Evolutionary conservation across 2,113 vertebrate species (phyloP).

Genomic region (Atractosteus spatula): DNA sequence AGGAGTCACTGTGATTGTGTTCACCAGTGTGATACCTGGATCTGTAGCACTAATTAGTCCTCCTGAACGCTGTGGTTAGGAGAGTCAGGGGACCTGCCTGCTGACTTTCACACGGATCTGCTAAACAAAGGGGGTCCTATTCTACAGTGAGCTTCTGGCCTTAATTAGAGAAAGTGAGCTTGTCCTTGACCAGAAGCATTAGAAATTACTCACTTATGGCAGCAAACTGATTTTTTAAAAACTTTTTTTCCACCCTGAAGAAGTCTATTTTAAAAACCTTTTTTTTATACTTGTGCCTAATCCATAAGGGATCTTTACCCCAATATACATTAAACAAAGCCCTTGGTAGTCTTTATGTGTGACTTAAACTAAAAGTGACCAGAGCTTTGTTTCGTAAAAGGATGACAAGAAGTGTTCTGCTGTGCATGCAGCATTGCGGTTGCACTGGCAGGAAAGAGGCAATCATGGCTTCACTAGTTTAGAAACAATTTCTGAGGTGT

Average conservation of each 20-base stretch:
- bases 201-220: not conserved
- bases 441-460: not conserved
- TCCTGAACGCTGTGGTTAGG: not conserved
- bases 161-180: not conserved
- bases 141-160: not conserved
- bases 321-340: not conserved
- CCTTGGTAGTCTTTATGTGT: not conserved
- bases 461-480: not conserved
- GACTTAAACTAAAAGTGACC: not conserved
- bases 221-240: not conserved
- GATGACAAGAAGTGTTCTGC: not conserved
- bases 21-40: conserved; percentile 4
- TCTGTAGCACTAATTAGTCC: not conserved
- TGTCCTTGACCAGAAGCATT: not conserved
- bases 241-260: not conserved
- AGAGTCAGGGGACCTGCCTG: not conserved
- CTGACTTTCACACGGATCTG: not conserved
- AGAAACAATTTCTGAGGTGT: no score
- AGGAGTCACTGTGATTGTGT: not conserved
- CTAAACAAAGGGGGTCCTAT: conserved; percentile 1
- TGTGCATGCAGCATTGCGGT: not conserved
- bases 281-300: not conserved
- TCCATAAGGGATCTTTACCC: no score
- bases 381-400: not conserved
- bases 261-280: not conserved